phyloP scores from a whole-genome alignment of 1,140 invertebrate species.

The Habropoda laboriosa region DNA sequence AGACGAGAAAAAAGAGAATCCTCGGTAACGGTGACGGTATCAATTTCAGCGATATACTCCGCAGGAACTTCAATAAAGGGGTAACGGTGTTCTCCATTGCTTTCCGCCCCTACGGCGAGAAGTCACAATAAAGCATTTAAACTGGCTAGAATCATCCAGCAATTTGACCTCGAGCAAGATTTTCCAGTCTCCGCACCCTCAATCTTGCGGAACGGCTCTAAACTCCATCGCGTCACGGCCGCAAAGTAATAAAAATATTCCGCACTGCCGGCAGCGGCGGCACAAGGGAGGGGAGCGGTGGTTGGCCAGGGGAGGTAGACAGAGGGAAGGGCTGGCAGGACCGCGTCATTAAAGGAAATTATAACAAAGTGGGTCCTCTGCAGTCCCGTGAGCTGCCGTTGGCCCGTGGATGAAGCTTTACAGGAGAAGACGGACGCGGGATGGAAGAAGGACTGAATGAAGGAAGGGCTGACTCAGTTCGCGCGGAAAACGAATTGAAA shows the following conservation, averaged over 20 bases:
- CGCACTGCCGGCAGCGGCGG: slow-evolving; percentile 32
- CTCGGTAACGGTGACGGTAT: not conserved
- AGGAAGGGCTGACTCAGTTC: slow-evolving; percentile 70
- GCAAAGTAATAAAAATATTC: slow-evolving; percentile 68
- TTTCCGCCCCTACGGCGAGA: not conserved
- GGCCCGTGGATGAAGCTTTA: slow-evolving; percentile 57
- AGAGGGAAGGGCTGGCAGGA: slow-evolving; percentile 42
- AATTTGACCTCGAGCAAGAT: slow-evolving; percentile 40
- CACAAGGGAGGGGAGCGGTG: not conserved
- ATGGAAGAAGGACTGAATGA: slow-evolving; percentile 52
- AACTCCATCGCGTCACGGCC: slow-evolving; percentile 40
- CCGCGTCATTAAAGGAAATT: slow-evolving; percentile 73
- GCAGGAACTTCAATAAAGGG: not conserved
- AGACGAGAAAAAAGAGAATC: not conserved
- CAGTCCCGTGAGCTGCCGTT: slow-evolving; percentile 54
- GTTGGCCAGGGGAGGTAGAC: slow-evolving; percentile 8
- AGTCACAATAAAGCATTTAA: slow-evolving; percentile 29
- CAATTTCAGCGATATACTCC: not conserved
- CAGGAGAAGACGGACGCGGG: slow-evolving; percentile 50
- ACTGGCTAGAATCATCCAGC: slow-evolving; percentile 34
- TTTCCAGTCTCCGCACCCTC: slow-evolving; percentile 37
- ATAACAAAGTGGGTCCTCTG: slow-evolving; percentile 70
- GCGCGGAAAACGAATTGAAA: slow-evolving; percentile 75
- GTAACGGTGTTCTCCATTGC: not conserved
- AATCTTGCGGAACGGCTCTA: slow-evolving; percentile 47